phyloP scores from a whole-genome alignment of 2,113 vertebrate genomes.

The Engraulis encrasicolus region DNA sequence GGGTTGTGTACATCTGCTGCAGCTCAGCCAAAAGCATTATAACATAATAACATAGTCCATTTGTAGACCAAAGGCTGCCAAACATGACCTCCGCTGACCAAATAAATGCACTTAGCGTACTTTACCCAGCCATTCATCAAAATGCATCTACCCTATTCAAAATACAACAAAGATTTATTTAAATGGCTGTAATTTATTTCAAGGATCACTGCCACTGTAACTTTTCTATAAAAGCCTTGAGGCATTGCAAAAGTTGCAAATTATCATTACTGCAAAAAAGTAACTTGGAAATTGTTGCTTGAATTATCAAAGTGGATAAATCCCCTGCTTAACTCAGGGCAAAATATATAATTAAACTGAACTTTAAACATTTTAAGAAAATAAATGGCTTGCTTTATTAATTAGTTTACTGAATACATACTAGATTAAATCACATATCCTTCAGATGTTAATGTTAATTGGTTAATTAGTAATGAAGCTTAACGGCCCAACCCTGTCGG shows the following conservation, averaged over 20 bases:
- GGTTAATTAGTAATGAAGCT: background rate
- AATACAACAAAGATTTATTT: background rate
- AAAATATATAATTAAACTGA: background rate
- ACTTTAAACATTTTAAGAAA: background rate
- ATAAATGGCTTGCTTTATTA: background rate
- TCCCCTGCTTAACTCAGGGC: background rate
- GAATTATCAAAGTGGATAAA: background rate
- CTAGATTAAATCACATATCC: background rate
- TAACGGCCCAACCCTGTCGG: background rate
- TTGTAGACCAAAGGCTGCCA: background rate
- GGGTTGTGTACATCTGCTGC: too few species aligned
- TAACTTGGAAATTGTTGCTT: background rate
- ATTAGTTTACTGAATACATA: background rate
- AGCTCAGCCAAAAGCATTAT: background rate
- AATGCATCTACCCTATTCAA: background rate
- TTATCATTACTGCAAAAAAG: background rate
- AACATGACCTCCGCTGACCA: background rate
- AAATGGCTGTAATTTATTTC: background rate
- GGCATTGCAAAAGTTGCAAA: background rate
- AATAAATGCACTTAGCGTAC: background rate
- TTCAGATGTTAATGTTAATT: background rate
- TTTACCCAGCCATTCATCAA: background rate
- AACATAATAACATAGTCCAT: background rate
- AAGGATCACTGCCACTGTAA: background rate
- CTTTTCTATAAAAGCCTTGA: background rate